These are phyloP conservation scores for Jaculus jaculus DNA, from an alignment of 2,113 vertebrate species.

Conservation along the genomic window DNA sequence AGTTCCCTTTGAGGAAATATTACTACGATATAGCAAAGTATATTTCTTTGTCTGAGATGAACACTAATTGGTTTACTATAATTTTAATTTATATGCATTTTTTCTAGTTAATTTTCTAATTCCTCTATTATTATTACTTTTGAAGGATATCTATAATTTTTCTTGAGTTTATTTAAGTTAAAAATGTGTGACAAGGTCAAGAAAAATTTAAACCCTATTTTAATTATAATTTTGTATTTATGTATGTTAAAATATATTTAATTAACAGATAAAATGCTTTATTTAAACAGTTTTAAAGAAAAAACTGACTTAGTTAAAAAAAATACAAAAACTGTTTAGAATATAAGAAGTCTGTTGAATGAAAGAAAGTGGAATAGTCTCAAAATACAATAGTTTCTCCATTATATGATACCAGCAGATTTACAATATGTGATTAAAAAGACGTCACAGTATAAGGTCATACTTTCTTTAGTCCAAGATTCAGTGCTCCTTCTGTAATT, in stretches of 20 bases:
- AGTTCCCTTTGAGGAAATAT: not conserved
- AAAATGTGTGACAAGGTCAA: not conserved
- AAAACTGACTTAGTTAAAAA: not conserved
- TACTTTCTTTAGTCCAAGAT: slow-evolving; percentile 10
- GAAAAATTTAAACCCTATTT: not conserved
- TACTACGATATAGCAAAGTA: not conserved
- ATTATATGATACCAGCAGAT: not conserved
- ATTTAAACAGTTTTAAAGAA: not conserved
- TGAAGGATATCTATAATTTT: not conserved
- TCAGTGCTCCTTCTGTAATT: slow-evolving; percentile 31
- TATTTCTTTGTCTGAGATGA: not conserved
- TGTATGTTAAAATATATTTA: no score
- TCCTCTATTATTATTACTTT: not conserved
- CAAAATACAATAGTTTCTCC: not conserved
- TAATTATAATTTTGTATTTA: not conserved
- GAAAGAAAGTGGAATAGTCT: not conserved
- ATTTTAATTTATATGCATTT: not conserved
- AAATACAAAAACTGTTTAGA: not conserved
- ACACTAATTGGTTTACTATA: not conserved
- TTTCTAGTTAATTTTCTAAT: not conserved
- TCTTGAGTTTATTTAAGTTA: not conserved
- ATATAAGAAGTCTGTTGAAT: not conserved
- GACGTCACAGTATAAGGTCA: not conserved
- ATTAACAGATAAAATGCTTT: not conserved
- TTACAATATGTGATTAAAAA: not conserved